These are phyloP conservation scores for Drepanosiphum platanoidis DNA, from an alignment of 2,888 invertebrate genomes.

Conservation along the genomic window DNA sequence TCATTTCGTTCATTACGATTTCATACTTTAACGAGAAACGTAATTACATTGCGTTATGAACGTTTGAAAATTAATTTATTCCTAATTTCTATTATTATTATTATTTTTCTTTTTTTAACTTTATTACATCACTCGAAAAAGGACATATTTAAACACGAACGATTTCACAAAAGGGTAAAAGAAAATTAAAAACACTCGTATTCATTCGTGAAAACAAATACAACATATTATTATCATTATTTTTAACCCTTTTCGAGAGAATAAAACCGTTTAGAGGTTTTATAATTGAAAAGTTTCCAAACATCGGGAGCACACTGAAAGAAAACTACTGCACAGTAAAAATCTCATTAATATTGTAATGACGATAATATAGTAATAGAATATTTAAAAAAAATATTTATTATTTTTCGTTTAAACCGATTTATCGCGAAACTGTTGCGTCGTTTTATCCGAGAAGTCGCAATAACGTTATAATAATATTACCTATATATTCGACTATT, in stretches of 20 bases:
- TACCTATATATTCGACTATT: too few species aligned
- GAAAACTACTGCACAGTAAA: too few species aligned
- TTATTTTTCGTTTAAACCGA: too few species aligned
- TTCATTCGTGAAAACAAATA: slow-evolving; percentile 6
- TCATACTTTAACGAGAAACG: background rate
- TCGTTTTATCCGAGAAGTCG: too few species aligned
- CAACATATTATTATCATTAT: slow-evolving; percentile 36
- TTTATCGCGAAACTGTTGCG: too few species aligned
- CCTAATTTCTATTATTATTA: background rate
- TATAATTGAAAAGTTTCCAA: background rate
- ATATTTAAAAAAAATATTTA: too few species aligned
- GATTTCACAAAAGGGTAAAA: slow-evolving; percentile 6
- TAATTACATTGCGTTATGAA: background rate
- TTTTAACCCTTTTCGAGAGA: background rate
- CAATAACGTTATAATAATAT: too few species aligned
- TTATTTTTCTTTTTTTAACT: background rate
- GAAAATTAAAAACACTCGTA: background rate
- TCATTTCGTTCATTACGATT: background rate
- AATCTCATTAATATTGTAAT: too few species aligned
- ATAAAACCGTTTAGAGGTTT: background rate
- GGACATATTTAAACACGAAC: slow-evolving; percentile 16
- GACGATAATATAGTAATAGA: too few species aligned
- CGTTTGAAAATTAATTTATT: slow-evolving; percentile 38
- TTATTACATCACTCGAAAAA: slow-evolving; percentile 19
- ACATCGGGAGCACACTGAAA: background rate